Evolutionary conservation across 2,113 vertebrate species (phyloP).

Genomic region (Phylloscopus trochilus): DNA sequence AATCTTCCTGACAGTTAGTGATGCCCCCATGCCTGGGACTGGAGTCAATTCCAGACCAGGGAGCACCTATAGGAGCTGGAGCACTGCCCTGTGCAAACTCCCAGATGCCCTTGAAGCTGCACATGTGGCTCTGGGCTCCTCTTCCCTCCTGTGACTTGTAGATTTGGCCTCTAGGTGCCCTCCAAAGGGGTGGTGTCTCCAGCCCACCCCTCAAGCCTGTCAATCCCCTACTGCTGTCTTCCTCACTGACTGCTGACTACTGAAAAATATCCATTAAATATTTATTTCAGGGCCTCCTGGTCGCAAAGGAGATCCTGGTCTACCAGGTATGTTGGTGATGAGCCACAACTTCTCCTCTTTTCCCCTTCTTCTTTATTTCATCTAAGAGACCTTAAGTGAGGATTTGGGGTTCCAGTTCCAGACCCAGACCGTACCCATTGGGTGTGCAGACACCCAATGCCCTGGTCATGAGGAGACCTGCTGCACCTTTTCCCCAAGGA

Average conservation of each 20-base stretch:
- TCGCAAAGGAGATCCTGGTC: constrained; percentile 53
- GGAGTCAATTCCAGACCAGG: background rate
- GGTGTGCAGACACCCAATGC: background rate
- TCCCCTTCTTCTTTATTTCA: background rate
- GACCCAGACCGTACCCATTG: background rate
- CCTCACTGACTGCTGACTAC: background rate
- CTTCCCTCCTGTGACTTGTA: background rate
- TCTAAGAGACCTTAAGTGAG: background rate
- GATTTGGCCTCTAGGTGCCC: background rate
- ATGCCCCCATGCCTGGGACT: background rate
- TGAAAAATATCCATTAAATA: constrained; percentile 13
- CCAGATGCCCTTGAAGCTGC: background rate
- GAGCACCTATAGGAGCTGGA: background rate
- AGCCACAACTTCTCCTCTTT: background rate
- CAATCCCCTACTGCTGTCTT: background rate
- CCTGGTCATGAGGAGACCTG: background rate
- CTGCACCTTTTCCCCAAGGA: background rate
- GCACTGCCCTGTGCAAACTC: background rate
- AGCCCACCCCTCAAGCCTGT: background rate
- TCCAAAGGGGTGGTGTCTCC: background rate
- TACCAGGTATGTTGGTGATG: constrained; percentile 60
- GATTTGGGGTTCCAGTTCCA: background rate
- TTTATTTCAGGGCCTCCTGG: constrained; percentile 60
- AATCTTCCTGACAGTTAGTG: background rate
- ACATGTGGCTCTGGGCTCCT: accelerated